Conservation (phyloP, 2,888 invertebrate genomes). For the Sisyra nigra region DNA sequence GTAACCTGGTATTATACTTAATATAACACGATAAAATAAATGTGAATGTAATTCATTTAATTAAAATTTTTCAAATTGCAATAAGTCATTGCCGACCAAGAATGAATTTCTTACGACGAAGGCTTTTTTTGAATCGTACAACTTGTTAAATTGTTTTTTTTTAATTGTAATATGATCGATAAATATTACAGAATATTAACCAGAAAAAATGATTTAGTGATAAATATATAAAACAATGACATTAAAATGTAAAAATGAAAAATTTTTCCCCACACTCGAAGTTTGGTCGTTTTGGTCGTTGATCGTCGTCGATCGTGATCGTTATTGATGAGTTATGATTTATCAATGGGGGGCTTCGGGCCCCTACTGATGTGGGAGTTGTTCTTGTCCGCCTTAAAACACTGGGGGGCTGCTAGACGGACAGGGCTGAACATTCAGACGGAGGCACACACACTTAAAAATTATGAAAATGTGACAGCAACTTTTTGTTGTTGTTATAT, state of each 20-base stretch:
- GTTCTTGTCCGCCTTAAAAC: not conserved
- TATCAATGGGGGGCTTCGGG: not conserved
- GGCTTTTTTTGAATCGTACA: no score
- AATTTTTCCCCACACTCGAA: not conserved
- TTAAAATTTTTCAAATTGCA: no score
- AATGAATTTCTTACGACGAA: no score
- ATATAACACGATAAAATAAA: no score
- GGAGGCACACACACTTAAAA: slow-evolving; percentile 9
- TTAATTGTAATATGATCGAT: no score
- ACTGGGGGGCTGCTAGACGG: slow-evolving; percentile 1
- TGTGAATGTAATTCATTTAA: no score
- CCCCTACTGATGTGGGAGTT: slow-evolving; percentile 6
- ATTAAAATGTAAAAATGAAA: not conserved
- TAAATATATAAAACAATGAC: no score
- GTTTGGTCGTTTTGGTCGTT: not conserved
- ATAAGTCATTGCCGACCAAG: no score
- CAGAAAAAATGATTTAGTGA: no score
- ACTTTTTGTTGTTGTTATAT: not conserved
- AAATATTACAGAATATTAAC: no score
- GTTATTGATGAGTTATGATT: slow-evolving; percentile 6
- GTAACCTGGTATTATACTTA: no score
- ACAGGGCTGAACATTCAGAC: slow-evolving; percentile 1
- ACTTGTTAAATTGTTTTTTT: no score
- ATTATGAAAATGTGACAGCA: slow-evolving; percentile 12
- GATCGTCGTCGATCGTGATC: not conserved